Evolutionary conservation across 2,113 vertebrate genomes (phyloP), one percentile per base, ranked within the genome.

Genomic region (Neolamprologus falcicula): DNA sequence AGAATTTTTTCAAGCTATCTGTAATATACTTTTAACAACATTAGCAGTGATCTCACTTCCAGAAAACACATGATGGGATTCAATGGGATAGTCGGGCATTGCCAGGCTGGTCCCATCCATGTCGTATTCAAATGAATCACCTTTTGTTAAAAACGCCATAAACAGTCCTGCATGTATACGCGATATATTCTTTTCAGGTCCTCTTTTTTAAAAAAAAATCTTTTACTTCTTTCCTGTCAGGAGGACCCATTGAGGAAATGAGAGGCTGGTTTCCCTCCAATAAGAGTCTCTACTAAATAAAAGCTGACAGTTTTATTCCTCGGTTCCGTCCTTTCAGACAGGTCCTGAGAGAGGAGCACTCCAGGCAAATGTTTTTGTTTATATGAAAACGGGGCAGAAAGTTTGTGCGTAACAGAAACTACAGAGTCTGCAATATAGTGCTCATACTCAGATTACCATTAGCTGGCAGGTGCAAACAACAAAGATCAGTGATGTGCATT

Each of bases 261-360:
- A 59, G 84, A 80, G 73, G n/a, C 84, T 53, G 28, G 24, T 85
- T 85, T 84, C 66, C 55, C 88, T 80, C 86, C 84, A 89, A 92
- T 88, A 83, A 83, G 24, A 59, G 83, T 84, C 88, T 89, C 86
- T 53, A 76, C 78, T 81, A 85, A 92, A 90, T 90, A 93, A 95
- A 95, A 92, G 89, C 86, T 73, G 66, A 88, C 40, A 63, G 81
- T 90, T 92, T 94, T 90, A 94, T 91, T 89, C 93, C 90, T 93
- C 71, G 26, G 68, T 71, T 28, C 71, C 19, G 35, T 86, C 79
- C 89, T 93, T 87, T 86, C 37, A 90, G 88, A 86, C 47, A 21
- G 61, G 37, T 87, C 87, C 86, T 42, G 53, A 82, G 86, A 83
- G 85, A 88, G 81, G 63, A 59, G 84, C 78, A 66, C 63, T 91